Percentiles rank a stretch among this genome's conserved stretches.
Evolutionary conservation across 2,888 invertebrate species (phyloP).

Genomic region (Neoitamus cyanurus): DNA sequence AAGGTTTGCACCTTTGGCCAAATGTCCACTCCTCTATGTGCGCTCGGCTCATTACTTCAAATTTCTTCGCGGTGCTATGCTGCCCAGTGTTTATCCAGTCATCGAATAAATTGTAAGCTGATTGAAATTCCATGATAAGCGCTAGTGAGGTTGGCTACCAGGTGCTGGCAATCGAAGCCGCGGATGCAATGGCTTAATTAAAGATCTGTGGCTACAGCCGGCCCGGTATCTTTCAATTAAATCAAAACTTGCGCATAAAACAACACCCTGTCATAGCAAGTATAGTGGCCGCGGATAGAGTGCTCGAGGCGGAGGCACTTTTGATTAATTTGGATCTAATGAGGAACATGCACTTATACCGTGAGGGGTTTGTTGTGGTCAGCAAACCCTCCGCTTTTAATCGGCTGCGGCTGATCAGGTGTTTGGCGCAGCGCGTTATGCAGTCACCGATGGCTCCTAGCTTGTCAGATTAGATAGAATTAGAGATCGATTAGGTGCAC

Average conservation of each 20-base stretch:
- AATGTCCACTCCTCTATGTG: not conserved
- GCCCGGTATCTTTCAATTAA: constrained; percentile 19
- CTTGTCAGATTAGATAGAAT: not conserved
- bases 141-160: not conserved
- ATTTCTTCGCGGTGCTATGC: not conserved
- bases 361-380: not conserved
- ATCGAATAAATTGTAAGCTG: not conserved
- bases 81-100: not conserved
- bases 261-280: constrained; percentile 4
- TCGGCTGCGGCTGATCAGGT: not conserved
- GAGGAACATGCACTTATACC: not conserved
- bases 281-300: not conserved
- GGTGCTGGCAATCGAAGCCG: not conserved
- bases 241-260: constrained; percentile 21
- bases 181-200: not conserved
- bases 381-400: not conserved
- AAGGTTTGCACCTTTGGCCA: not conserved
- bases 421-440: not conserved
- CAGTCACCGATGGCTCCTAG: not conserved
- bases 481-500: not conserved
- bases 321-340: not conserved
- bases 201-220: not conserved
- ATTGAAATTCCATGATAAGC: not conserved
- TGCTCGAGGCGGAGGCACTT: not conserved
- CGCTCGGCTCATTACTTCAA: not conserved